Base-by-base conservation (phyloP, 1,140 invertebrate genomes). In the Drusus annulatus region DNA sequence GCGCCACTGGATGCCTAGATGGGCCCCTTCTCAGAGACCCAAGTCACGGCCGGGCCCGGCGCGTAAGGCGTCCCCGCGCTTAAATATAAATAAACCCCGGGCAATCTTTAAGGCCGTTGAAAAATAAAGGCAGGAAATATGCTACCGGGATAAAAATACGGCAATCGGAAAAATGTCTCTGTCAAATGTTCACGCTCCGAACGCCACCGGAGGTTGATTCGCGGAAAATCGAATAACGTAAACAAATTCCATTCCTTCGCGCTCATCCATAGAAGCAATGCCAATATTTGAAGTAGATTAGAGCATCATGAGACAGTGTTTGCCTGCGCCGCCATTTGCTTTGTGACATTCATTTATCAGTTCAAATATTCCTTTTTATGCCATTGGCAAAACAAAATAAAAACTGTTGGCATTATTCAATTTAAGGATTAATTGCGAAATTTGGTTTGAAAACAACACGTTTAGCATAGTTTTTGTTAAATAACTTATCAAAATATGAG, bases 71-170 rank as follows among this genome's bases (percentile, higher is more conserved):
- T 76, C 80, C 65, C 15, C 76, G 56, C 77, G 76, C 80, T 81
- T 81, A 82, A 80, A 82, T 82, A 82, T 82, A 82, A 82, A 82
- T 80, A 82, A 82, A 82, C 74, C 81, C 75, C 52, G 65, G 76
- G 15, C 81, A 76, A 82, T 79, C 81, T 76, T 82, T 78, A 78
- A 77, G 75, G 81, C 78, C 78, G 78, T 78, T 78, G 81, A 68
- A 80, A 82, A 82, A 82, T 82, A 82, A 82, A 82, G 78, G 81
- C 79, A 75, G 75, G 15, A 74, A 82, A 80, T 77, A 80, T 81
- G 77, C 75, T 76, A 21, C 36, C 17, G 36, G 75, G 75, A 50
- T 63, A 62, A 21, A 56, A 74, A 74, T 74, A 25, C 45, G 75
- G 75, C 58, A 77, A 77, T 77, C 75, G 75, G 75, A 65, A 77